Evolutionary conservation across 2,888 invertebrate species (phyloP).

Genomic region (Lithophane socia): DNA sequence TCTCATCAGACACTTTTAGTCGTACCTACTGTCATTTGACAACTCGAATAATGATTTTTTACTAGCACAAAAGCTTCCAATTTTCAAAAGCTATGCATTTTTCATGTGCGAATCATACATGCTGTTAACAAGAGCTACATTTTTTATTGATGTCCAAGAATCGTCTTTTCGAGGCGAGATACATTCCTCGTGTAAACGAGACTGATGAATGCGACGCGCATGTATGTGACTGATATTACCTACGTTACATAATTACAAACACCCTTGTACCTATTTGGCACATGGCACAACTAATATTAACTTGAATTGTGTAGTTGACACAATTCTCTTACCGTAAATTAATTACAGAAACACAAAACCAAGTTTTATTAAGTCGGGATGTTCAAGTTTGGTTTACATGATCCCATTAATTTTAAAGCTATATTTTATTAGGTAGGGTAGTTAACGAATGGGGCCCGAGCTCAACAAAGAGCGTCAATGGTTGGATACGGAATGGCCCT

Average conservation of each 20-base stretch:
- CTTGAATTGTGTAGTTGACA: slow-evolving; percentile 36
- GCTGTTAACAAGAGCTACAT: background rate
- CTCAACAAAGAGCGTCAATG: slow-evolving; percentile 54
- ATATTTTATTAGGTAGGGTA: slow-evolving; percentile 57
- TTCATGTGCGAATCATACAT: background rate
- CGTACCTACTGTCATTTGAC: background rate
- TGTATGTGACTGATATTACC: slow-evolving; percentile 49
- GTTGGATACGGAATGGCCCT: slow-evolving; percentile 36
- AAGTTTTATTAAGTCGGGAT: slow-evolving; percentile 41
- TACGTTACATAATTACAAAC: slow-evolving; percentile 48
- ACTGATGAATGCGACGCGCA: background rate
- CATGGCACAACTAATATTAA: slow-evolving; percentile 59
- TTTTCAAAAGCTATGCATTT: background rate
- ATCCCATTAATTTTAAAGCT: slow-evolving; percentile 56
- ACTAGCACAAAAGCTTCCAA: background rate
- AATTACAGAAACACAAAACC: slow-evolving; percentile 21
- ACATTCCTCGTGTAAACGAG: background rate
- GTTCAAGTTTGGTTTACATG: slow-evolving; percentile 49
- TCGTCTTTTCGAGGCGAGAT: background rate
- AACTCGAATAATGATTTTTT: background rate
- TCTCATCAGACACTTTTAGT: background rate
- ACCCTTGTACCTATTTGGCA: slow-evolving; percentile 46
- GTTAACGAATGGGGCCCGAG: slow-evolving; percentile 55
- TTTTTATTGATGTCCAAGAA: background rate
- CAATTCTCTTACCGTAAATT: slow-evolving; percentile 45